Evolutionary conservation across 2,113 vertebrate species (phyloP), one percentile per base, ranked within the genome.

Genomic region (Istiophorus platypterus): DNA sequence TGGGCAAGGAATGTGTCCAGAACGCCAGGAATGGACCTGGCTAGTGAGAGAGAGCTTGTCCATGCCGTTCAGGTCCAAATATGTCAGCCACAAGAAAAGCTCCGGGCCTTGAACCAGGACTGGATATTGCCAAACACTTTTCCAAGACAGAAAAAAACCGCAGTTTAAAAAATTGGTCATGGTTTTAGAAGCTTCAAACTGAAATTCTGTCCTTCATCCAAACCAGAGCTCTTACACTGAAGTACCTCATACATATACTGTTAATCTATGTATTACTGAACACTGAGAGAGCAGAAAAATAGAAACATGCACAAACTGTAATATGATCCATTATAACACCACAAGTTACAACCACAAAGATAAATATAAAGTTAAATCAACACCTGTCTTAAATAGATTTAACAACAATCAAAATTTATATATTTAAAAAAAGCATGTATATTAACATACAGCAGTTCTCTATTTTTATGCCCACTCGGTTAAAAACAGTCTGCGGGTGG

Each of bases 1-100:
- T 93, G 69, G 82, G 72, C 84, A 52, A 93, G 94, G 90, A 94
- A 92, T 87, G 62, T 85, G 22, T 64, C 39, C 41, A 65, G 47
- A 71, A 64, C 64, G 24, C 81, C 37, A 49, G 75, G 27, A 34
- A 75, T 69, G 62, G 42, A 82, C 57, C 45, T 64, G 58, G 39
- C 37, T 56, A 75, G 27, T 62, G 9, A 49, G 75, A 65, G 27
- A 51, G 54, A 74, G 72, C 39, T 24, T 4, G 31, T 4, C 49
- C 63, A 22, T 34, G 56, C 22, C 11, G 47, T 63, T 64, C 77
- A 74, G 29, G 61, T 74, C 75, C 42, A 76, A 72, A 58, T 54
- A 51, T 72, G 71, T 64, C 74, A 61, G 31, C 57, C 64, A 81
- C 66, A 72, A 54, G 72, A 77, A 52, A 49, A 47, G 5, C 42